phyloP scores from a whole-genome alignment of 2,888 invertebrate genomes.

The Nemotelus pantherinus region DNA sequence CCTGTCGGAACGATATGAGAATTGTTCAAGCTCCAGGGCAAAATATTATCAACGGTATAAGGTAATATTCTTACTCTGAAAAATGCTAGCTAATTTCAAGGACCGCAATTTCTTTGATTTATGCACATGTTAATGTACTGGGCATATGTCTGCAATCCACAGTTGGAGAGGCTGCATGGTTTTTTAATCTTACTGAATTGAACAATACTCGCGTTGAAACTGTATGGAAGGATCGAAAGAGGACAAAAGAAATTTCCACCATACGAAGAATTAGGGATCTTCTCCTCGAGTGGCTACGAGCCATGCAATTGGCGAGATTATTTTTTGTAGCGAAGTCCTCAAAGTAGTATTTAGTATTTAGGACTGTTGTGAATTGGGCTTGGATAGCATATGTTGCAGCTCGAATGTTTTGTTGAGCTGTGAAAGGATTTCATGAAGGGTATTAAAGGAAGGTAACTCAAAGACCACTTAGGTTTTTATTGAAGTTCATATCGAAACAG shows the following conservation, averaged over 20 bases:
- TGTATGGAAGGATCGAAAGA: constrained; percentile 37
- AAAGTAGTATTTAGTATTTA: constrained; percentile 1
- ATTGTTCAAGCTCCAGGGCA: constrained; percentile 24
- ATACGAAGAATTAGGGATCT: constrained; percentile 35
- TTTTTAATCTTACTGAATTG: not conserved
- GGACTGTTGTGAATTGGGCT: constrained; percentile 33
- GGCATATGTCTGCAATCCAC: constrained; percentile 6
- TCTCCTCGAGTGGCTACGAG: constrained; percentile 32
- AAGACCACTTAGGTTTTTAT: not conserved
- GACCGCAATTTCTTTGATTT: constrained; percentile 32
- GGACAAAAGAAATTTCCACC: constrained; percentile 13
- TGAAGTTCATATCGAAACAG: not conserved
- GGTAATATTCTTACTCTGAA: not conserved
- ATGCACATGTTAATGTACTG: constrained; percentile 30
- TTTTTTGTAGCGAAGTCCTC: constrained; percentile 24
- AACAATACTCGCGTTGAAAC: constrained; percentile 30
- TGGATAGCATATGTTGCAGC: constrained; percentile 39
- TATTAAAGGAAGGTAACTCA: not conserved
- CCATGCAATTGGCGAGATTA: constrained; percentile 33
- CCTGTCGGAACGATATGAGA: constrained; percentile 42
- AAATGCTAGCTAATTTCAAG: constrained; percentile 36
- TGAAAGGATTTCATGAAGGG: not conserved
- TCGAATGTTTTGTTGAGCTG: not conserved
- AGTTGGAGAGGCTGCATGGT: not conserved
- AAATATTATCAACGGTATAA: constrained; percentile 37